phyloP scores from a whole-genome alignment of 1,140 invertebrate genomes.

The Psilanteris sp. region DNA sequence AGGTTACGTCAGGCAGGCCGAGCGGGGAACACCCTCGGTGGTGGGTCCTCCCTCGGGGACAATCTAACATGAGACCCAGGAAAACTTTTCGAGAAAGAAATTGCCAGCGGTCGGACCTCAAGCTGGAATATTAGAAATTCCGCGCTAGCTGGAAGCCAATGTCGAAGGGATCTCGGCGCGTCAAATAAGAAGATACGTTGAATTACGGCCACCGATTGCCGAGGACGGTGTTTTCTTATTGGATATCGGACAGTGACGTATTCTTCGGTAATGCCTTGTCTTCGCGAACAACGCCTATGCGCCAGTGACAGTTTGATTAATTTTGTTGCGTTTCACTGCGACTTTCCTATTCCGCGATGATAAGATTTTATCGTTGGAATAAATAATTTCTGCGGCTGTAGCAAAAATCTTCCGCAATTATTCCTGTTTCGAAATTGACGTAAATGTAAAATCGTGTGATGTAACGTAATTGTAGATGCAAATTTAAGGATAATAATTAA shows the following conservation, averaged over 20 bases:
- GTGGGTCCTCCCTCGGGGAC: conserved; percentile 57
- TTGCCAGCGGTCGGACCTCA: conserved; percentile 67
- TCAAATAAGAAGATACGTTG: conserved; percentile 67
- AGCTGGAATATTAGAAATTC: conserved; percentile 71
- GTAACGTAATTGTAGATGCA: no score
- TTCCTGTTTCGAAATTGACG: no score
- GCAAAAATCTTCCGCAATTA: no score
- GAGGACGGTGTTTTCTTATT: conserved; percentile 64
- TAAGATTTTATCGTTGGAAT: conserved; percentile 6
- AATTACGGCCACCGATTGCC: conserved; percentile 65
- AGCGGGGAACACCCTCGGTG: conserved; percentile 50
- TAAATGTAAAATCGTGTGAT: no score
- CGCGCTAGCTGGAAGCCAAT: conserved; percentile 59
- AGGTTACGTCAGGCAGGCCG: conserved; percentile 62
- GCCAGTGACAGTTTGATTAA: conserved; percentile 58
- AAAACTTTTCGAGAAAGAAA: conserved; percentile 70
- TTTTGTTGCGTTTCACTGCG: conserved; percentile 37
- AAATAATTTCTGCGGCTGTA: no score
- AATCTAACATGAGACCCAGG: conserved; percentile 62
- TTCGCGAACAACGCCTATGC: conserved; percentile 48
- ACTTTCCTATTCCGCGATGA: conserved; percentile 9
- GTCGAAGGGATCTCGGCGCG: conserved; percentile 62
- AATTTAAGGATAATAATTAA: no score
- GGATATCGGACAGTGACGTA: conserved; percentile 64
- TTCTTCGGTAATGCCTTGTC: conserved; percentile 53